Percentiles rank a stretch among this genome's conserved stretches.
Evolutionary conservation across 2,113 vertebrate species (phyloP).

Genomic region (Hucho hucho): DNA sequence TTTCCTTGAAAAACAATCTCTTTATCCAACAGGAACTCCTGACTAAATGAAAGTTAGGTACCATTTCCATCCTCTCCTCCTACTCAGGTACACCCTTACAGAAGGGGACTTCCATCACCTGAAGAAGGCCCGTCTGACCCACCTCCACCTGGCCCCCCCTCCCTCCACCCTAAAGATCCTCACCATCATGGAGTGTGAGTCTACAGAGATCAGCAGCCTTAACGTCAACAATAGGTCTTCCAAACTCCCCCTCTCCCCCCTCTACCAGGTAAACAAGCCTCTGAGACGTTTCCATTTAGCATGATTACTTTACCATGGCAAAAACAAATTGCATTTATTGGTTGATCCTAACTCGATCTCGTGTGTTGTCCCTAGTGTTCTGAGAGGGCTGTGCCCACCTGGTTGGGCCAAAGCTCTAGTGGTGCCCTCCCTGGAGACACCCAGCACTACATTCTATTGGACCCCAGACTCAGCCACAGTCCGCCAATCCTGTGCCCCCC

Average conservation of each 20-base stretch:
- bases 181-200: conserved; percentile 94
- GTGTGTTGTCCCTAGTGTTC: conserved; percentile 38
- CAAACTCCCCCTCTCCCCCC: conserved; percentile 82
- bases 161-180: conserved; percentile 86
- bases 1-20: no score
- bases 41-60: neutral
- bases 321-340: neutral
- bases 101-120: conserved; percentile 97
- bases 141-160: conserved; percentile 79
- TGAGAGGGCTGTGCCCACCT: conserved; percentile 47
- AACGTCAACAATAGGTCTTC: conserved; percentile 72
- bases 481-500: conserved; percentile 63
- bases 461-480: conserved; percentile 65
- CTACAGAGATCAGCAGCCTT: conserved; percentile 79
- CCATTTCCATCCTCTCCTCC: neutral
- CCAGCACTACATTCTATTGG: conserved; percentile 82
- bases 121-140: conserved; percentile 92
- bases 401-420: conserved; percentile 77
- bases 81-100: conserved; percentile 89
- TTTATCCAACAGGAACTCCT: neutral
- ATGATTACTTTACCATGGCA: no score
- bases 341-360: neutral
- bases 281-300: no score
- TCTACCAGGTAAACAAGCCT: conserved; percentile 82
- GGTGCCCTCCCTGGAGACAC: conserved; percentile 89